Percentiles rank a stretch among this genome's conserved stretches.
These are phyloP conservation scores for Tangara arthus DNA, from an alignment of 2,797 vertebrate genomes.

Conservation along the genomic window DNA sequence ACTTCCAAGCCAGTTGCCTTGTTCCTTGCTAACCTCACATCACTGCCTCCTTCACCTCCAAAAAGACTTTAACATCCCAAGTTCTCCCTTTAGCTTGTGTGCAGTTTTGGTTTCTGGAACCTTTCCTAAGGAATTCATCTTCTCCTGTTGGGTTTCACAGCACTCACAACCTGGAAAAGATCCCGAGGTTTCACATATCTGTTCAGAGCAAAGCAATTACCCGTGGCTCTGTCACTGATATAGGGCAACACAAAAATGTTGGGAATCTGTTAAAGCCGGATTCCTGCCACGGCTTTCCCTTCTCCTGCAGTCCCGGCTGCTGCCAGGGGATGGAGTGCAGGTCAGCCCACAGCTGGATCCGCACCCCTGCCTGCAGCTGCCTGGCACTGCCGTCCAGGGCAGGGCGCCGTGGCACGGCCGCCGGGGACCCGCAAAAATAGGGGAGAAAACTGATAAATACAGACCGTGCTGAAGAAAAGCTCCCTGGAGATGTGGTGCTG, in stretches of 20 bases:
- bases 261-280: slow-evolving; percentile 3
- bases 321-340: slow-evolving; percentile 41
- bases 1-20: background rate
- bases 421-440: background rate
- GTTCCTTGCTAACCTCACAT: background rate
- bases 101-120: background rate
- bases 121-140: slow-evolving; percentile 13
- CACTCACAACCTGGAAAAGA: slow-evolving; percentile 18
- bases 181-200: slow-evolving; percentile 14
- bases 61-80: background rate
- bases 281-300: background rate
- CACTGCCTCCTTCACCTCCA: background rate
- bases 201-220: slow-evolving; percentile 1
- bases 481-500: background rate
- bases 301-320: slow-evolving; percentile 25
- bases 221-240: background rate
- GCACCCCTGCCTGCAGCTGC: background rate
- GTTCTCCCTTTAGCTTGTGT: background rate
- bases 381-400: background rate
- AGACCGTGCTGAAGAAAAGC: background rate
- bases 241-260: slow-evolving; percentile 36
- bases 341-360: background rate
- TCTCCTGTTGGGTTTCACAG: background rate
- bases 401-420: background rate
- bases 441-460: background rate